Evolutionary conservation across 2,888 invertebrate genomes (phyloP).

Genomic region (Peribatodes rhomboidaria): DNA sequence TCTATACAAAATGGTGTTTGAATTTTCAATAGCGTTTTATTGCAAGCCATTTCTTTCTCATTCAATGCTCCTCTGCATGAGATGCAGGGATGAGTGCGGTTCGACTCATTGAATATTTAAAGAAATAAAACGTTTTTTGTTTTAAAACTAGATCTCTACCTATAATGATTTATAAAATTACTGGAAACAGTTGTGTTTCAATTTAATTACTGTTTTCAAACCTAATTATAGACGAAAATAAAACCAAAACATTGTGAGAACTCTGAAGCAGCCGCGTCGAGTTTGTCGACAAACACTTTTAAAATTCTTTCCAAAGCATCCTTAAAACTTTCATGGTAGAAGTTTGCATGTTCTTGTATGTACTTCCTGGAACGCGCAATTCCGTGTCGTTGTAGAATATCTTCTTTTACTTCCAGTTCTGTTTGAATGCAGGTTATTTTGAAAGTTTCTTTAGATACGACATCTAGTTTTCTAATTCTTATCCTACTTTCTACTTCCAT

Average conservation of each 20-base stretch:
- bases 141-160: too few relatives aligned
- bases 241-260: constrained; percentile 39
- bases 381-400: constrained; percentile 14
- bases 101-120: neutral
- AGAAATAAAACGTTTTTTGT: neutral
- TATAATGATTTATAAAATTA: too few relatives aligned
- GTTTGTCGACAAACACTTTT: constrained; percentile 55
- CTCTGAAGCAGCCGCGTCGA: constrained; percentile 23
- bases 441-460: neutral
- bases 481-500: too few relatives aligned
- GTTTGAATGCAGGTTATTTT: constrained; percentile 8
- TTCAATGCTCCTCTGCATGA: too few relatives aligned
- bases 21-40: constrained; percentile 46
- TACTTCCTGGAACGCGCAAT: constrained; percentile 37
- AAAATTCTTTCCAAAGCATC: constrained; percentile 61
- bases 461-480: neutral
- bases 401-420: constrained; percentile 13
- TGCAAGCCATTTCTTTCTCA: constrained; percentile 3
- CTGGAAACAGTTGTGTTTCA: too few relatives aligned
- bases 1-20: constrained; percentile 49
- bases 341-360: constrained; percentile 65
- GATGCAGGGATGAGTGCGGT: too few relatives aligned
- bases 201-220: neutral
- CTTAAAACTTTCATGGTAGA: constrained; percentile 72
- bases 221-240: constrained; percentile 5